Percentiles rank a stretch among this genome's conserved stretches.
Evolutionary conservation across 2,113 vertebrate genomes (phyloP).

Genomic region (Paradisaea rubra): DNA sequence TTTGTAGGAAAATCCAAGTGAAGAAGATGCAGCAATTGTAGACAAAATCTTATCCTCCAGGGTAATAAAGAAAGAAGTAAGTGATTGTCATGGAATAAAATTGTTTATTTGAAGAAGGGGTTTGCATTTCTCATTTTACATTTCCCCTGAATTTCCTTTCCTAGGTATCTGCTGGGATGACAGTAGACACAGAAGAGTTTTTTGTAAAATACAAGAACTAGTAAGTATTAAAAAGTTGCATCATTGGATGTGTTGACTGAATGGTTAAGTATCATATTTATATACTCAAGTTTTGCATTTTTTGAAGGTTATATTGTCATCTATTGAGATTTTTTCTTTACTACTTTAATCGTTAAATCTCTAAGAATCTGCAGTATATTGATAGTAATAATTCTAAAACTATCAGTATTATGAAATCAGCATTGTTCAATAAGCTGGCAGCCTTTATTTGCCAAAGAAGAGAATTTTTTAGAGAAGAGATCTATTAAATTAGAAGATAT

Average conservation of each 20-base stretch:
- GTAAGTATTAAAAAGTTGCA: conserved; percentile 75
- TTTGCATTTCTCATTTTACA: background rate
- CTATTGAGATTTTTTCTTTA: background rate
- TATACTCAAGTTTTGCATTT: background rate
- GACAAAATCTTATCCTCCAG: conserved; percentile 96
- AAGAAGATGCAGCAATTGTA: conserved; percentile 97
- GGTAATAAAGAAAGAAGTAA: conserved; percentile 92
- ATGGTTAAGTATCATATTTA: background rate
- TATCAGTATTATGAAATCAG: background rate
- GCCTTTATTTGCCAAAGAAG: background rate
- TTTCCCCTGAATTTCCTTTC: conserved; percentile 35
- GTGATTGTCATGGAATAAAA: background rate
- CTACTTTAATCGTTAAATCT: background rate
- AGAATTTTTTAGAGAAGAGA: background rate
- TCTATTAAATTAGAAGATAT: background rate
- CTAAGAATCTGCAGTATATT: background rate
- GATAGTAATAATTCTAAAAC: background rate
- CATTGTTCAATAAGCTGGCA: background rate
- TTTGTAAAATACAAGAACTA: conserved; percentile 99
- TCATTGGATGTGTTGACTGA: background rate
- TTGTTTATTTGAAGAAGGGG: background rate
- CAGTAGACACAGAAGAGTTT: conserved; percentile 92
- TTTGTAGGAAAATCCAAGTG: conserved; percentile 91
- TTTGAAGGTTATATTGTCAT: background rate
- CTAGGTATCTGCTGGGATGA: conserved; percentile 85